Conservation (phyloP, 2,113 vertebrate species). For the Prunella fulvescens region DNA sequence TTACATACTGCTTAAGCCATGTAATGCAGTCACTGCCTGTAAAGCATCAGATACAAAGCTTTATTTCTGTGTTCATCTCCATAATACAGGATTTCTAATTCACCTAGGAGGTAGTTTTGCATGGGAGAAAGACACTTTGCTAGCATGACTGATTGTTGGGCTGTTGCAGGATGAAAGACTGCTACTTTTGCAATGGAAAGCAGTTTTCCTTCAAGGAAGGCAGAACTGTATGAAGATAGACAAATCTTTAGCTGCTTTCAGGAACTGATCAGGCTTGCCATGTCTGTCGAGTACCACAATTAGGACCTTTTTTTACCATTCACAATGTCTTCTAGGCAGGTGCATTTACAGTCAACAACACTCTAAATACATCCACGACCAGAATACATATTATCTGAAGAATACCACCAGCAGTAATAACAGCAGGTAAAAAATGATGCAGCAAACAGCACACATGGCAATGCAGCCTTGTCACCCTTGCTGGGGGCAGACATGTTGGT, state of each 20-base stretch:
- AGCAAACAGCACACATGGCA: not conserved
- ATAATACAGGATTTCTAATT: not conserved
- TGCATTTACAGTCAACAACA: not conserved
- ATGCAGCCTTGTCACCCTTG: not conserved
- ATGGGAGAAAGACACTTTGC: not conserved
- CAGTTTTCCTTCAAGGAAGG: conserved; percentile 20
- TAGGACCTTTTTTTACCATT: not conserved
- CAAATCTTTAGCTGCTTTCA: conserved; percentile 45
- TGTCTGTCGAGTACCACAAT: not conserved
- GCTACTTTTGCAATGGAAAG: not conserved
- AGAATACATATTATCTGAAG: not conserved
- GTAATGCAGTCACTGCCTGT: not conserved
- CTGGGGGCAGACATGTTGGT: not conserved
- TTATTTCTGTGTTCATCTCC: not conserved
- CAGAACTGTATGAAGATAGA: conserved; percentile 19
- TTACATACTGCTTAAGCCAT: not conserved
- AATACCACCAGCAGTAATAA: not conserved
- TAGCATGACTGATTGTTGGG: not conserved
- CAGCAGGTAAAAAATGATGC: not conserved
- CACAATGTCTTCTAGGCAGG: not conserved
- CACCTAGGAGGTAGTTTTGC: not conserved
- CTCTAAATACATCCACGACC: not conserved
- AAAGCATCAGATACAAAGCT: not conserved
- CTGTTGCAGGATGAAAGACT: not conserved
- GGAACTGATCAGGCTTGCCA: not conserved